Conservation (phyloP, 2,888 invertebrate species). For the Tachystola acroxantha region DNA sequence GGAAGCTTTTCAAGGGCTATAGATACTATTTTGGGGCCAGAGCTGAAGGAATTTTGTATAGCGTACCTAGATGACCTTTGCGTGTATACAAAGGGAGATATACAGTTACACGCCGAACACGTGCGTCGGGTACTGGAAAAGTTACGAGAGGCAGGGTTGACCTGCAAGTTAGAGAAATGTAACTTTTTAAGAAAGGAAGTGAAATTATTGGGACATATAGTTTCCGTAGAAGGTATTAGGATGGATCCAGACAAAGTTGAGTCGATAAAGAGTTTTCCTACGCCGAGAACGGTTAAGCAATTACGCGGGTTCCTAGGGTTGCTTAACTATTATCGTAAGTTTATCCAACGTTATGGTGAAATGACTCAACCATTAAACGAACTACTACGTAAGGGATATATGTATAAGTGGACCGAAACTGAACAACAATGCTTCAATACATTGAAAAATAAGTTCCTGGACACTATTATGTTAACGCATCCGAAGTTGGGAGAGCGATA, state of each 20-base stretch:
- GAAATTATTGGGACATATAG: constrained; percentile 11
- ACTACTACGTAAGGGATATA: constrained; percentile 17
- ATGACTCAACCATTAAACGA: constrained; percentile 6
- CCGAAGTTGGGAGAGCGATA: constrained; percentile 7
- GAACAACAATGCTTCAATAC: constrained; percentile 6
- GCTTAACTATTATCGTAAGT: constrained; percentile 7
- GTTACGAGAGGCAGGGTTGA: constrained; percentile 7
- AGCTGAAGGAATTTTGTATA: constrained; percentile 10
- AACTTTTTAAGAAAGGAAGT: constrained; percentile 7
- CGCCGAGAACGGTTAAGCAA: constrained; percentile 12
- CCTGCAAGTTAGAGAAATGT: constrained; percentile 12
- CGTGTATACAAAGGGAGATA: constrained; percentile 5
- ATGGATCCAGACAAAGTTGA: constrained; percentile 14
- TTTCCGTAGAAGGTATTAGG: constrained; percentile 6
- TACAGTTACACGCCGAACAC: constrained; percentile 10
- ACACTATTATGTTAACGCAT: constrained; percentile 8
- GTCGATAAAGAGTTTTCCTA: constrained; percentile 21
- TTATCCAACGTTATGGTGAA: constrained; percentile 7
- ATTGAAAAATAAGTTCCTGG: constrained; percentile 10
- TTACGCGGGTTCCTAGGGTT: constrained; percentile 19
- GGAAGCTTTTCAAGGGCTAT: constrained; percentile 10
- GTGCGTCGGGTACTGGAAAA: constrained; percentile 5
- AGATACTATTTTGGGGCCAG: constrained; percentile 9
- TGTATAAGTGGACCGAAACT: constrained; percentile 9
- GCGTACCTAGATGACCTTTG: constrained; percentile 15